Conservation (phyloP, 2,888 invertebrate genomes). For the Amphipyra berbera region DNA sequence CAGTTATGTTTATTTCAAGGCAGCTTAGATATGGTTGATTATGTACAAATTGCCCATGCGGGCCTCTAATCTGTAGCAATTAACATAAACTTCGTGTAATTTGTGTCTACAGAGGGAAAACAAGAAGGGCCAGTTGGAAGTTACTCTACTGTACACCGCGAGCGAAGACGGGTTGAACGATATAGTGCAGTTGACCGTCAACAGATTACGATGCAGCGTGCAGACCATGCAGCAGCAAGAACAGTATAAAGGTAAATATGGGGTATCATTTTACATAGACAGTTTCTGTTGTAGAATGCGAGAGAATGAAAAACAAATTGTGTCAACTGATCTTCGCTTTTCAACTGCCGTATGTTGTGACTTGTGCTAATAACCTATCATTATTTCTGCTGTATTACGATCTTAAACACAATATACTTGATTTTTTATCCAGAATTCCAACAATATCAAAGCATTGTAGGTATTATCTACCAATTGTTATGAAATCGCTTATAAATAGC, state of each 20-base stretch:
- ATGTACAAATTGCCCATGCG: conserved; percentile 38
- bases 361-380: neutral
- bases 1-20: conserved; percentile 27
- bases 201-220: conserved; percentile 91
- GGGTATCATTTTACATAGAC: neutral
- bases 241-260: conserved; percentile 89
- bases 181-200: conserved; percentile 90
- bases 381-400: neutral
- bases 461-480: conserved; percentile 9
- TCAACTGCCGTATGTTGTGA: too few relatives aligned
- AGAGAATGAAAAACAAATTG: too few relatives aligned
- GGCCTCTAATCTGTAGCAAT: conserved; percentile 56
- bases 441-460: neutral
- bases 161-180: conserved; percentile 92
- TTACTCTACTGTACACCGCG: conserved; percentile 91
- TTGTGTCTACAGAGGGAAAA: conserved; percentile 89
- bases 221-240: conserved; percentile 94
- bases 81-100: conserved; percentile 45
- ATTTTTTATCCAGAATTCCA: neutral
- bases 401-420: neutral
- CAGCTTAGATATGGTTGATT: conserved; percentile 37
- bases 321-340: too few relatives aligned
- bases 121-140: conserved; percentile 92
- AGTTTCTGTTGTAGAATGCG: neutral
- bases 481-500: conserved; percentile 1